Percentiles rank a stretch among this genome's conserved stretches.
phyloP scores from a whole-genome alignment of 2,888 invertebrate species.

The Timema cristinae region DNA sequence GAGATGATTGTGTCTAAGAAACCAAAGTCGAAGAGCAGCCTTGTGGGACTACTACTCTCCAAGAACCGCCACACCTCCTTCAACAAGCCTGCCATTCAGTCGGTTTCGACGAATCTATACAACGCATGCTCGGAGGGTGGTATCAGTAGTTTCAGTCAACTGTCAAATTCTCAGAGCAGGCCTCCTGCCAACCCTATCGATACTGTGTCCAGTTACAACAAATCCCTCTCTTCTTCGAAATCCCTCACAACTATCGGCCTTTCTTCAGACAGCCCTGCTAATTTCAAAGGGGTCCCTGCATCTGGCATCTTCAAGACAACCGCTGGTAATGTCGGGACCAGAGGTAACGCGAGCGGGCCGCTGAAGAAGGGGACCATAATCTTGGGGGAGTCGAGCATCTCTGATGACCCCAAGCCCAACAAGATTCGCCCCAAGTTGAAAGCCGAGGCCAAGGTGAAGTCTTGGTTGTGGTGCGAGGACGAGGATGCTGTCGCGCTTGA shows the following conservation, averaged over 20 bases:
- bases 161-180: not conserved
- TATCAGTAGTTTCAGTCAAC: no score
- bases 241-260: no score
- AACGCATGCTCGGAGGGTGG: not conserved
- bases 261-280: no score
- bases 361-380: not conserved
- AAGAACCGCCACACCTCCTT: conserved; percentile 19
- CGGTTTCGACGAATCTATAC: not conserved
- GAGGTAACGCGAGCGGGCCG: not conserved
- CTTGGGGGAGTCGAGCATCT: not conserved
- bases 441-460: conserved; percentile 62
- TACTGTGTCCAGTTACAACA: not conserved
- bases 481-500: conserved; percentile 52
- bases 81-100: conserved; percentile 4
- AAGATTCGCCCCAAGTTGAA: conserved; percentile 70
- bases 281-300: no score
- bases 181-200: conserved; percentile 5
- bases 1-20: conserved; percentile 76
- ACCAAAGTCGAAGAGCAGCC: conserved; percentile 57
- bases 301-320: no score
- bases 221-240: no score
- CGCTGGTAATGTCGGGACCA: no score
- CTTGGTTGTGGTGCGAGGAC: conserved; percentile 47
- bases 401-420: conserved; percentile 42
- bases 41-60: conserved; percentile 59